phyloP scores from a whole-genome alignment of 2,113 vertebrate genomes.

The western clawed frog (Xenopus tropicalis) region DNA sequence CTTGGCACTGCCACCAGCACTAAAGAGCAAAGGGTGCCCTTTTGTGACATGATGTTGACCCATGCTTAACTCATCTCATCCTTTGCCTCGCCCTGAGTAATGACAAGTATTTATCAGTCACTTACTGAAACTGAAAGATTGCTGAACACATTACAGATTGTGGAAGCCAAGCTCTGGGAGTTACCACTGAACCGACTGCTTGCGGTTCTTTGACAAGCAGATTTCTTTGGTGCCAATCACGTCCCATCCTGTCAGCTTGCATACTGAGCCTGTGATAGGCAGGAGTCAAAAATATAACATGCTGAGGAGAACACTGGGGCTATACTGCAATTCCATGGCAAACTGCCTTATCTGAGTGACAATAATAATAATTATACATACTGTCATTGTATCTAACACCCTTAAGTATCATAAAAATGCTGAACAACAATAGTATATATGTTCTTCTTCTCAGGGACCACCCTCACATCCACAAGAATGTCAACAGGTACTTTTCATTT shows the following conservation, averaged over 20 bases:
- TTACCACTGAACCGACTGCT: constrained; percentile 31
- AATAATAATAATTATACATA: background rate
- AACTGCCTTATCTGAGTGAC: background rate
- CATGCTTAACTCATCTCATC: constrained; percentile 37
- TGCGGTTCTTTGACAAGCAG: constrained; percentile 28
- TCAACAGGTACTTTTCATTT: too few relatives aligned
- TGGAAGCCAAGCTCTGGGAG: constrained; percentile 21
- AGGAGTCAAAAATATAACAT: constrained; percentile 17
- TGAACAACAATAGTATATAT: too few relatives aligned
- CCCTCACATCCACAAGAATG: too few relatives aligned
- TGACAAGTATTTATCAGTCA: constrained; percentile 42
- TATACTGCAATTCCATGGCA: background rate
- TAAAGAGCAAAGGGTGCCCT: constrained; percentile 26
- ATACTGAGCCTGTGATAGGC: constrained; percentile 8
- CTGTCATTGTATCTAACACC: background rate
- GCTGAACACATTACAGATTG: constrained; percentile 38
- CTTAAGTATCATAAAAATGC: too few relatives aligned
- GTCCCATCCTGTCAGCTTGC: constrained; percentile 29
- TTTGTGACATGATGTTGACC: constrained; percentile 45
- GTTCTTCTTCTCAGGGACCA: too few relatives aligned
- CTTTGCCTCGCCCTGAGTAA: constrained; percentile 37
- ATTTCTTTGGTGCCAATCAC: constrained; percentile 33
- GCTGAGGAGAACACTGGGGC: background rate
- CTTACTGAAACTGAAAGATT: constrained; percentile 44
- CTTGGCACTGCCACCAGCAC: constrained; percentile 29